Evolutionary conservation across 2,888 invertebrate genomes (phyloP).

Genomic region (Noctua comes): DNA sequence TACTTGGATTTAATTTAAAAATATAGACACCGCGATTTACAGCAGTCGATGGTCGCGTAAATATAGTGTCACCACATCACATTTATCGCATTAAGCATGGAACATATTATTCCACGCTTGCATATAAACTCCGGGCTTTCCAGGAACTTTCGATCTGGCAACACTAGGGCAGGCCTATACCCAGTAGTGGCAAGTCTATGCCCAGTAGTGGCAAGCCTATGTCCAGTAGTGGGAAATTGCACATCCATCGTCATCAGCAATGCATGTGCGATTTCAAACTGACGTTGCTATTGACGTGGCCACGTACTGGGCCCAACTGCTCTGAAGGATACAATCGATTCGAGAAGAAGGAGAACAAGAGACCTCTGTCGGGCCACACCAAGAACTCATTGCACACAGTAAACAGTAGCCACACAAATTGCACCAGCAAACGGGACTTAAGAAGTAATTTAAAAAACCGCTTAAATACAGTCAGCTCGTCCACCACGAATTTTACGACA

Average conservation of each 20-base stretch:
- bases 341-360: not conserved
- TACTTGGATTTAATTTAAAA: too few relatives aligned
- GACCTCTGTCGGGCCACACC: too few relatives aligned
- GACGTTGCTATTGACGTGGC: not conserved
- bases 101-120: too few relatives aligned
- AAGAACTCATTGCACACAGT: conserved; percentile 21
- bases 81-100: too few relatives aligned
- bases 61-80: too few relatives aligned
- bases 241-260: too few relatives aligned
- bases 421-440: conserved; percentile 71
- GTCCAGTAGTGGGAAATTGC: too few relatives aligned
- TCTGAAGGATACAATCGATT: not conserved
- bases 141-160: not conserved
- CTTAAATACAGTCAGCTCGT: conserved; percentile 77
- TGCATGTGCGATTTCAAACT: too few relatives aligned
- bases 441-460: conserved; percentile 82
- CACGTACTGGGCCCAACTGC: not conserved
- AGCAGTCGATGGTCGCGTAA: too few relatives aligned
- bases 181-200: not conserved
- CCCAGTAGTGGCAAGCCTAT: not conserved
- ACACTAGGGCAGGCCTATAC: not conserved
- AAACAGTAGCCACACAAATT: conserved; percentile 50
- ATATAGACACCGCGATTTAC: too few relatives aligned
- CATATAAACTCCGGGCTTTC: too few relatives aligned
- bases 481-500: conserved; percentile 82